Conservation (phyloP, 1,140 invertebrate species). For the Meloidogyne exigua region DNA sequence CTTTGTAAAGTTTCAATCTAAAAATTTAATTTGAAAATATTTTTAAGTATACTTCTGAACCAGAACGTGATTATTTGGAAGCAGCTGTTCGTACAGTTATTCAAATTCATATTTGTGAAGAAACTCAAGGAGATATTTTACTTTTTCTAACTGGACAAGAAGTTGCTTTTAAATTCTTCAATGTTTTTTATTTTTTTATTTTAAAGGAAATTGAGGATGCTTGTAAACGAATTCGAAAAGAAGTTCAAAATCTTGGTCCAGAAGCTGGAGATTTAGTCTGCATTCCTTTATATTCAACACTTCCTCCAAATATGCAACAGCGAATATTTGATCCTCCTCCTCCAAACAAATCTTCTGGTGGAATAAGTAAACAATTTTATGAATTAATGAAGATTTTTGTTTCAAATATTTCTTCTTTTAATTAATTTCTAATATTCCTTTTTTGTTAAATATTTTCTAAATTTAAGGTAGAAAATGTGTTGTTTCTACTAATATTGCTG, state of each 20-base stretch:
- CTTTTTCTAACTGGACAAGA: constrained; percentile 90
- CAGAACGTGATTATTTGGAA: constrained; percentile 95
- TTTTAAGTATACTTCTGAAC: constrained; percentile 85
- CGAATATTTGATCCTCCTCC: constrained; percentile 93
- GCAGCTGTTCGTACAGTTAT: constrained; percentile 96
- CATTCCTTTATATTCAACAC: constrained; percentile 77
- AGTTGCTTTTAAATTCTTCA: constrained; percentile 6
- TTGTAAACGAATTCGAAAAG: constrained; percentile 92
- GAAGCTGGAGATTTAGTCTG: constrained; percentile 91
- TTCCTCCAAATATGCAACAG: constrained; percentile 95
- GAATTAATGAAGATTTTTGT: constrained; percentile 64
- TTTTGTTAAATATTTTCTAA: background rate
- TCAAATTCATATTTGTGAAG: constrained; percentile 98
- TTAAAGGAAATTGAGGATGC: constrained; percentile 94
- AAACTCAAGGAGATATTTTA: constrained; percentile 85
- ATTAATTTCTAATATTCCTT: constrained; percentile 9
- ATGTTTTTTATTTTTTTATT: constrained; percentile 54
- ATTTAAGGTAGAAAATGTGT: constrained; percentile 70
- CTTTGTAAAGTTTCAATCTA: constrained; percentile 68
- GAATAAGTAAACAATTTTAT: constrained; percentile 80
- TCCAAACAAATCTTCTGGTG: constrained; percentile 81
- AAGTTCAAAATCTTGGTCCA: constrained; percentile 91
- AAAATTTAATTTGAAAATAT: constrained; percentile 24
- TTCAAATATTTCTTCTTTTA: constrained; percentile 7
- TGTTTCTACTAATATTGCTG: constrained; percentile 97